Evolutionary conservation across 2,113 vertebrate species (phyloP).

Genomic region (Hiodon tergisus): DNA sequence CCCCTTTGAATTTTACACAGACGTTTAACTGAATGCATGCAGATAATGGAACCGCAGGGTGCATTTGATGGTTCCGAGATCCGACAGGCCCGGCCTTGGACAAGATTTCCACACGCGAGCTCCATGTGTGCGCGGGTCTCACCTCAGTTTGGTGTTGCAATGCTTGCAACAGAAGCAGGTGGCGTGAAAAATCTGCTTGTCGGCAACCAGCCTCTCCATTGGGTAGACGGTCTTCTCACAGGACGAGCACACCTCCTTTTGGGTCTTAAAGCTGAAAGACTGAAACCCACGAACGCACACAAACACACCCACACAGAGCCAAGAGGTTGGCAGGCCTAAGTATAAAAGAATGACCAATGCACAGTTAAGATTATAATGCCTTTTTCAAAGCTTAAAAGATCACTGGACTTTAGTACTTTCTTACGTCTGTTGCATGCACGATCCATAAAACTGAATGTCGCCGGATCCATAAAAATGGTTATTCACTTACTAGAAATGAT

Average conservation of each 20-base stretch:
- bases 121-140: constrained; percentile 17
- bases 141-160: constrained; percentile 96
- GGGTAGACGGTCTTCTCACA: constrained; percentile 95
- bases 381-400: neutral
- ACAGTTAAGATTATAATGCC: neutral
- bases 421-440: too few species aligned
- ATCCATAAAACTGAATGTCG: too few species aligned
- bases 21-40: too few species aligned
- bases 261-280: constrained; percentile 91
- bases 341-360: neutral
- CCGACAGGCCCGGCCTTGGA: too few species aligned
- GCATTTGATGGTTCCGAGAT: too few species aligned
- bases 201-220: constrained; percentile 92
- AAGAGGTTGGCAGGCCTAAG: neutral
- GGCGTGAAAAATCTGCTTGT: constrained; percentile 86
- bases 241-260: constrained; percentile 80
- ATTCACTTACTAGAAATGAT: neutral
- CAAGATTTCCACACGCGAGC: neutral
- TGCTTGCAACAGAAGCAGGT: constrained; percentile 98
- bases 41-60: too few species aligned
- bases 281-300: constrained; percentile 39
- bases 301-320: neutral
- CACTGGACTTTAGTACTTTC: too few species aligned
- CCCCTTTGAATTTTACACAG: too few species aligned
- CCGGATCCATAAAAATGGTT: neutral